phyloP scores from a whole-genome alignment of 2,113 vertebrate genomes.

The Platanista minor region DNA sequence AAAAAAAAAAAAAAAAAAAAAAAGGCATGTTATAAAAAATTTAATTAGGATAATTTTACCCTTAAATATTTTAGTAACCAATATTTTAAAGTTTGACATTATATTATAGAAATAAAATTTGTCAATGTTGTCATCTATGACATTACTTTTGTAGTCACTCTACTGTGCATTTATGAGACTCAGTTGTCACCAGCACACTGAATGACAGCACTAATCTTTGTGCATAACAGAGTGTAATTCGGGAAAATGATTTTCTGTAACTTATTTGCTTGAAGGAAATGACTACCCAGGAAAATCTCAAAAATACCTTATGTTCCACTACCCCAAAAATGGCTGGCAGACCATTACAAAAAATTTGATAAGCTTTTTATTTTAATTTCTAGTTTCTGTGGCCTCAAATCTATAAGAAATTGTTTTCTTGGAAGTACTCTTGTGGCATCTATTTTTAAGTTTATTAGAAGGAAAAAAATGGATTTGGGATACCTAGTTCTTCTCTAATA shows the following conservation, averaged over 20 bases:
- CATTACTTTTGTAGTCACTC: neutral
- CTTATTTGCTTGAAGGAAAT: neutral
- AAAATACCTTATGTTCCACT: neutral
- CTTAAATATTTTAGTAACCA: constrained; percentile 1
- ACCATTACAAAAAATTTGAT: neutral
- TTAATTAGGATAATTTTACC: neutral
- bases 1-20: no score
- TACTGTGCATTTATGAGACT: neutral
- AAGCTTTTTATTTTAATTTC: neutral
- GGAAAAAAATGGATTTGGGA: neutral
- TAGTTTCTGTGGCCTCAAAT: neutral
- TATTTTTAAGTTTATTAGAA: neutral
- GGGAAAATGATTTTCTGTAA: neutral
- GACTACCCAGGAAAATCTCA: neutral
- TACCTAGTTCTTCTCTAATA: neutral
- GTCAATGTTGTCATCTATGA: neutral
- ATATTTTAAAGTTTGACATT: constrained; percentile 14
- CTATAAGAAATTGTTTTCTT: neutral
- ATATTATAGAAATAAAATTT: neutral
- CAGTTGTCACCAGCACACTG: neutral
- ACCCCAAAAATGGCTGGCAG: neutral
- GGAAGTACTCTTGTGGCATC: neutral
- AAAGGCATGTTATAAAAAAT: neutral
- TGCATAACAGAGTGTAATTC: neutral
- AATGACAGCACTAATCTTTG: neutral